Evolutionary conservation across 2,797 vertebrate species (phyloP), one percentile per base, ranked within the genome.

Genomic region (Picus viridis): DNA sequence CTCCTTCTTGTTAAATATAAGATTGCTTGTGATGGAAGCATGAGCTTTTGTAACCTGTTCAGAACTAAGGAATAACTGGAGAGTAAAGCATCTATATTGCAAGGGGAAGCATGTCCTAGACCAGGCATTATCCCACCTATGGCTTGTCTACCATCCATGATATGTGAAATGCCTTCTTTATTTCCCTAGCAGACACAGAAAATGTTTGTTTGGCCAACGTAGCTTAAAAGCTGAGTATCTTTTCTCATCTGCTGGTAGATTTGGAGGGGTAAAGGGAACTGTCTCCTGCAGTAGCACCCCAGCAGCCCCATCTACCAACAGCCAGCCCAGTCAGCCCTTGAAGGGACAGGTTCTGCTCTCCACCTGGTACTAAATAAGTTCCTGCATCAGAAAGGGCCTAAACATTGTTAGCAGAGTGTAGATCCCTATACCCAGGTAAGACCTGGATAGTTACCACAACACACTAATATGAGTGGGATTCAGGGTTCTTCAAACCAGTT

Each of bases 321-420:
- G 24, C 14, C 79, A 65, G 58, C 26, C 14, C 32, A 41, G 36
- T 49, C 39, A 75, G 54, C 16, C 30, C 62, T 63, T 45, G 67
- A 17, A 70, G 30, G 27, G 54, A 18, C 14, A 78, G 63, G 3
- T 16, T 89, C 16, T 63, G 53, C 53, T 63, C n/a, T 67, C 58
- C 53, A 7, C 13, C 12, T 51, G 6, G 5, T 47, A 70, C 53
- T 65, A 12, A 29, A 17, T 59, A 77, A 43, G 29, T 15, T 70
- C 10, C 41, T 88, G 36, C 83, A 85, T 85, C 47, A 62, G 62
- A 30, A 65, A 39, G 14, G 16, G 27, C 30, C 12, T 3, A 24
- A 3, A 51, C 17, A 3, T 68, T 72, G 32, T 47, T 58, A 65
- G 72, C 0, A 1, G 30, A 11, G 0, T 22, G 36, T 62, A 12